Base-by-base conservation (phyloP, 2,797 vertebrate species). In the Vipera ursinii region DNA sequence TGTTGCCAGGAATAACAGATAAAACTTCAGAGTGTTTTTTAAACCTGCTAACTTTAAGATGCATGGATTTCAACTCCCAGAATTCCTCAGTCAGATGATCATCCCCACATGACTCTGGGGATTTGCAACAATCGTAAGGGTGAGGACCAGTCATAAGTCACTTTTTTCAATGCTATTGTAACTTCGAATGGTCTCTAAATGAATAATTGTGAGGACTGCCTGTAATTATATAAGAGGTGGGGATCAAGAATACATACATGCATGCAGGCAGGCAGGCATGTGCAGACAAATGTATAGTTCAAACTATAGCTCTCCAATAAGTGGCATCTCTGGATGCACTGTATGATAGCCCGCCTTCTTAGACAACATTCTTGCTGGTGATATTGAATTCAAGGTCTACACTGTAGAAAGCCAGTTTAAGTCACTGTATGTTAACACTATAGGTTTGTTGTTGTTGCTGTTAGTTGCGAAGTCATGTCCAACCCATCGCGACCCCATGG, bases 1-100 rank as follows among this genome's bases (percentile, higher is more conserved):
- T 92, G 59, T 69, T 95, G 48, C 55, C 12, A 82, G 82, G 32
- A 38, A 60, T 87, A 73, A 94, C 51, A n/a, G 73, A 73, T 17
- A 44, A 59, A 73, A 38, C 13, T 24, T 44, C 26, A 14, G 59
- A 44, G 61, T 65, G 61, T 12, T n/a, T 28, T 28, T n/a, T 28
- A 28, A 65, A 63, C 26, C 14, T 65, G 61, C 3, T 13, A n/a
- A 65, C 63, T 65, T 69, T n/a, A 32, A n/a, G 13, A 5, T n/a
- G 28, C 28, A 5, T 65, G 63, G 63, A 65, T 28, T 65, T 65
- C 28, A 65, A 65, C 10, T 65, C 28, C 63, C 63, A 65, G 9
- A 65, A 65, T n/a, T 65, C 28, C 28, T 3, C 63, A 65, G 63
- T n/a, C 10, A 28, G 2, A 4, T 22, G 20, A 60, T 60, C 59